Evolutionary conservation across 2,797 vertebrate genomes (phyloP).

Genomic region (Falco cherrug): DNA sequence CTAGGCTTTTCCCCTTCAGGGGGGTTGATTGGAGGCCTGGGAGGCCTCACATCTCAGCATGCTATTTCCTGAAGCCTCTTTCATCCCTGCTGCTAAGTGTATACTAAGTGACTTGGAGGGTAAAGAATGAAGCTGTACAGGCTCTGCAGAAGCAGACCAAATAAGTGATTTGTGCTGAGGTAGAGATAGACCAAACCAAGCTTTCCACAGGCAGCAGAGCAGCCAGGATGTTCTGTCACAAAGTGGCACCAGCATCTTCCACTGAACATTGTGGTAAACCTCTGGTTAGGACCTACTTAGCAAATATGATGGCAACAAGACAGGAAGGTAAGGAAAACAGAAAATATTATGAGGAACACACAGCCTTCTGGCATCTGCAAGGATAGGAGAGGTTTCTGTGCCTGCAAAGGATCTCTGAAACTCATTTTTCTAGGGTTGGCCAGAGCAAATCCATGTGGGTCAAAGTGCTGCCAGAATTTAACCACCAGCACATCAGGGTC

Average conservation of each 20-base stretch:
- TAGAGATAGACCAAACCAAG: neutral
- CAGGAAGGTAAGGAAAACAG: neutral
- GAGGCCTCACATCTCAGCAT: constrained; percentile 68
- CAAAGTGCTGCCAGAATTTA: neutral
- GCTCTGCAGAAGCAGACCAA: constrained; percentile 5
- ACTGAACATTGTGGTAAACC: neutral
- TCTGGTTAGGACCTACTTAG: neutral
- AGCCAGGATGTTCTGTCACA: neutral
- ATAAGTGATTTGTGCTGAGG: neutral
- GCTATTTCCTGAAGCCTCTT: constrained; percentile 68
- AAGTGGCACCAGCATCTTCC: neutral
- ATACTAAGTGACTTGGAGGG: constrained; percentile 19
- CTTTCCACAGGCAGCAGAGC: neutral
- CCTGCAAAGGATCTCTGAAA: neutral
- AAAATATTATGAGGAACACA: neutral
- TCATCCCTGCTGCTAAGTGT: constrained; percentile 57
- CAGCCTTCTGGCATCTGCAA: neutral
- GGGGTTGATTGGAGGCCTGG: constrained; percentile 61
- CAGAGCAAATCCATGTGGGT: neutral
- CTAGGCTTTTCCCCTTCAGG: constrained; percentile 62
- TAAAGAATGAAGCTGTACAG: constrained; percentile 28
- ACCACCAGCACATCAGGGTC: neutral
- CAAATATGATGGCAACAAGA: neutral
- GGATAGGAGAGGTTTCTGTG: neutral
- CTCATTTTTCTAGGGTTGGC: neutral